Evolutionary conservation across 2,888 invertebrate genomes (phyloP), one percentile per base, ranked within the genome.

Genomic region (Priocnemis perturbator): DNA sequence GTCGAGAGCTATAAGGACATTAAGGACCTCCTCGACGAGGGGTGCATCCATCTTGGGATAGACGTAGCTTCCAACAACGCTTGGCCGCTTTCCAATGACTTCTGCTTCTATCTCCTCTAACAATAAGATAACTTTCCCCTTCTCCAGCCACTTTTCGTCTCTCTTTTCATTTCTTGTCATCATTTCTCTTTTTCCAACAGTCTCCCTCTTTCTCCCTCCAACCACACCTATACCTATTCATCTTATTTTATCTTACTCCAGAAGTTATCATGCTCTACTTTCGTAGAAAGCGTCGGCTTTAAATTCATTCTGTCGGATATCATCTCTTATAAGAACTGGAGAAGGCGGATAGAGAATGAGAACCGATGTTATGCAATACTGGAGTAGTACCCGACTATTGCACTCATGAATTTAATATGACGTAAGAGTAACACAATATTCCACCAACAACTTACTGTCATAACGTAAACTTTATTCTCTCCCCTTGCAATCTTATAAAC

Each of bases 61-160:
- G 19, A 60, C 15, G 60, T 60, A 59, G 57, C 26, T 68, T 60
- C 68, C 68, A 61, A 71, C 69, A 71, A 71, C 64, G 64, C 52
- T 60, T 64, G 71, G 68, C 68, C 62, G 60, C 60, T 57, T 60
- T 64, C 68, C 71, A 71, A 47, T 53, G 64, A 68, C 53, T 57
- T 52, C 68, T 60, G 37, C 47, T 55, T n/a, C 50, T 50, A 5
- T 19, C 50, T n/a, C 50, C 50, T 2, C 37, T 11, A 11, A n/a
- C n/a, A n/a, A n/a, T n/a, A n/a, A 37, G 48, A 48, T 53, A 68
- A 67, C 64, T 64, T 56, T 56, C 55, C 37, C 50, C 50, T 21
- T 44, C 65, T 48, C 19, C 57, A 23, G 45, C 37, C 21, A 19
- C 58, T 53, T 21, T 47, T 45, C 44, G 21, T 52, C 21, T 21